Conservation (phyloP, 2,797 vertebrate genomes). For the Phyllotis vaccarum region DNA sequence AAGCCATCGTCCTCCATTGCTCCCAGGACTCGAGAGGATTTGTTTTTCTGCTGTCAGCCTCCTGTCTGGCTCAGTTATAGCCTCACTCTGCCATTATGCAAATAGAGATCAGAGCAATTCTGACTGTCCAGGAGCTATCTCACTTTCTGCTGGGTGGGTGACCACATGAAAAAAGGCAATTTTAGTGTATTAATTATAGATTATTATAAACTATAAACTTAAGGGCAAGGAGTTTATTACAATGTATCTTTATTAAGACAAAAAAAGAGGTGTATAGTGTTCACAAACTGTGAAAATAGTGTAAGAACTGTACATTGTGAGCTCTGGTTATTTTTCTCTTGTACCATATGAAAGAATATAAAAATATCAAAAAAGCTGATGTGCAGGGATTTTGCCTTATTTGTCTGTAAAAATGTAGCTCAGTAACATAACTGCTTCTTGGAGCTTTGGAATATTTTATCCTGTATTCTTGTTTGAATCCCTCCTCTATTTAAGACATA, state of each 20-base stretch:
- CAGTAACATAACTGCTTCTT: constrained; percentile 88
- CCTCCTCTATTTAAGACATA: constrained; percentile 90
- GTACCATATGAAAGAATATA: constrained; percentile 91
- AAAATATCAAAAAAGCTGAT: constrained; percentile 89
- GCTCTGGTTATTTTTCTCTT: constrained; percentile 89
- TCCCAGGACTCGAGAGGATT: constrained; percentile 7
- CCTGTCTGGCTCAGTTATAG: background rate
- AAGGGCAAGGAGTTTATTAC: constrained; percentile 92
- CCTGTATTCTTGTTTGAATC: constrained; percentile 88
- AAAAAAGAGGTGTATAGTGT: constrained; percentile 92
- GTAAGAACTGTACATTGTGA: constrained; percentile 92
- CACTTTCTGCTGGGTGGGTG: constrained; percentile 81
- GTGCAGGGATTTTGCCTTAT: constrained; percentile 93
- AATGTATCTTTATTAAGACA: constrained; percentile 92
- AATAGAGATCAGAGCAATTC: constrained; percentile 77
- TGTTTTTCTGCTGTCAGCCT: background rate
- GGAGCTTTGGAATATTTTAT: constrained; percentile 90
- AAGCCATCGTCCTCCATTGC: constrained; percentile 28
- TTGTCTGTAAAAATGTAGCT: constrained; percentile 91
- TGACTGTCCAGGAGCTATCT: constrained; percentile 85
- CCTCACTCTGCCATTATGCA: constrained; percentile 29
- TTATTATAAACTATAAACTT: constrained; percentile 90
- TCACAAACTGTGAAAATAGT: constrained; percentile 94
- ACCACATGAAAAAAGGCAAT: constrained; percentile 90
- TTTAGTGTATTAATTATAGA: constrained; percentile 91